phyloP scores from a whole-genome alignment of 2,797 vertebrate genomes.

The Tarsius wallacei region DNA sequence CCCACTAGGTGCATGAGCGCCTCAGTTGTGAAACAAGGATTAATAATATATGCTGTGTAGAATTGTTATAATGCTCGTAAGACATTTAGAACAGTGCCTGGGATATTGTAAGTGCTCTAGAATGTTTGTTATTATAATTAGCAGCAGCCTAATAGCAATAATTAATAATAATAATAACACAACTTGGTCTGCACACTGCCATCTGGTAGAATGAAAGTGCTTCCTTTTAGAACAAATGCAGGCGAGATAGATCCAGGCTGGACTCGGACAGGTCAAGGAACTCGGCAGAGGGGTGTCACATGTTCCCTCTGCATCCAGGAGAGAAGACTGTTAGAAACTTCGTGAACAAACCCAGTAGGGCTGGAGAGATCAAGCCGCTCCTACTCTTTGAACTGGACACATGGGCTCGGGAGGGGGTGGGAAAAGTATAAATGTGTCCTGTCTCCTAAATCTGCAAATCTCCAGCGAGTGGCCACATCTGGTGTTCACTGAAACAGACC shows the following conservation, averaged over 20 bases:
- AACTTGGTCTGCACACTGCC: not conserved
- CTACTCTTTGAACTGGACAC: not conserved
- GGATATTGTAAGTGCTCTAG: not conserved
- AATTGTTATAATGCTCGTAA: not conserved
- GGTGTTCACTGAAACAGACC: slow-evolving; percentile 67
- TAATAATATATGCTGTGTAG: not conserved
- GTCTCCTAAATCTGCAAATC: not conserved
- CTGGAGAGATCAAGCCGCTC: not conserved
- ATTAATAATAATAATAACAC: not conserved
- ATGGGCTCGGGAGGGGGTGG: not conserved
- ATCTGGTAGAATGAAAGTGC: not conserved
- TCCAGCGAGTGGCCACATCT: not conserved
- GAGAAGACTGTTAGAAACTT: not conserved
- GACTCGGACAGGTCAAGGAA: not conserved
- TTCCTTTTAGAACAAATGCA: not conserved
- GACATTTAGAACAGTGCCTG: not conserved
- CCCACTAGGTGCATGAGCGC: not conserved
- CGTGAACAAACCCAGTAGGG: not conserved
- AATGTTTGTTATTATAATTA: not conserved
- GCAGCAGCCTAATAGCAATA: not conserved
- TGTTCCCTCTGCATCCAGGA: not conserved
- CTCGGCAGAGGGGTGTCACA: not conserved
- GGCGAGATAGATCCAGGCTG: not conserved
- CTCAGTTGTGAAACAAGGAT: not conserved
- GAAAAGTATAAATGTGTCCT: not conserved